Conservation (phyloP, 2,888 invertebrate species). For the Tetrapedia diversipes region DNA sequence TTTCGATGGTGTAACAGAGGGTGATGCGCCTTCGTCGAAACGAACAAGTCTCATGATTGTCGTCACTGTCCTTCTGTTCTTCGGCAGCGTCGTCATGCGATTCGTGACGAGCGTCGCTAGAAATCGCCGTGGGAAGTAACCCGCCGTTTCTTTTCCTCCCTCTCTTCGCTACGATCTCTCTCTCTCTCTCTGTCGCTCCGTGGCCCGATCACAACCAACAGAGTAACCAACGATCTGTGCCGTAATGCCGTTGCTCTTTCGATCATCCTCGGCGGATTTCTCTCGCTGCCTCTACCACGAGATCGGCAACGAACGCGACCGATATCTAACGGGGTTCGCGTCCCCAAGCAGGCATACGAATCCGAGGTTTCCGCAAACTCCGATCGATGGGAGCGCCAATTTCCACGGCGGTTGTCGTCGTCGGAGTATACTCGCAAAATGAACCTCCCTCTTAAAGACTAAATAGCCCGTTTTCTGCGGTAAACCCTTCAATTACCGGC, state of each 20-base stretch:
- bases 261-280: not conserved
- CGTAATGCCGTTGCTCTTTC: slow-evolving; percentile 59
- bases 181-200: slow-evolving; percentile 7
- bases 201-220: slow-evolving; percentile 44
- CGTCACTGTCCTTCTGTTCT: too few species aligned
- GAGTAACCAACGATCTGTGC: slow-evolving; percentile 63
- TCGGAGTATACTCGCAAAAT: slow-evolving; percentile 16
- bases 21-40: slow-evolving; percentile 24
- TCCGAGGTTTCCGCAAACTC: not conserved
- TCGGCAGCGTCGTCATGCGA: slow-evolving; percentile 71
- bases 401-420: slow-evolving; percentile 13
- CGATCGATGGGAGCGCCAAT: not conserved
- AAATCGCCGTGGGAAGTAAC: slow-evolving; percentile 72
- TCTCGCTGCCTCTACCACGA: slow-evolving; percentile 21
- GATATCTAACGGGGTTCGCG: slow-evolving; percentile 50
- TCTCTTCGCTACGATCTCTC: not conserved
- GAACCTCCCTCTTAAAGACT: slow-evolving; percentile 17
- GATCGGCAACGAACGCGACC: slow-evolving; percentile 32
- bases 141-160: not conserved
- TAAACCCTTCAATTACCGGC: slow-evolving; percentile 40
- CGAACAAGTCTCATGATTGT: not conserved
- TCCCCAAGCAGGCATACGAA: too few species aligned
- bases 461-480: slow-evolving; percentile 22
- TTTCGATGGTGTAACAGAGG: slow-evolving; percentile 38
- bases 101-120: slow-evolving; percentile 73